Conservation (phyloP, 2,797 vertebrate species). For the Myiothlypis coronata region DNA sequence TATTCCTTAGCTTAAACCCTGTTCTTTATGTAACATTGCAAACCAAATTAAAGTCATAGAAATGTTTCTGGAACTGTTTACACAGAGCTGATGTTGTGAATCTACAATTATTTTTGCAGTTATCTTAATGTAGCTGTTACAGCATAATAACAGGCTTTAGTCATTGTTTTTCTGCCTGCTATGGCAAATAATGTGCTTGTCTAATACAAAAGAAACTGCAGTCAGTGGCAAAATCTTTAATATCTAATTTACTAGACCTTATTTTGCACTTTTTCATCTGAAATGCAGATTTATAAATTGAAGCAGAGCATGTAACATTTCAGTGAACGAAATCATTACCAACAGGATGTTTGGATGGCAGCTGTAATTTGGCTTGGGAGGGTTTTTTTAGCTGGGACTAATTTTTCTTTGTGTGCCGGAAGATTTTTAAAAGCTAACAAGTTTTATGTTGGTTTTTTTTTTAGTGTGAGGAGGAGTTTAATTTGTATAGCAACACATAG, state of each 20-base stretch:
- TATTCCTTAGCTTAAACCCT: background rate
- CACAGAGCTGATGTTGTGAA: constrained; percentile 38
- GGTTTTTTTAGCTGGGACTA: background rate
- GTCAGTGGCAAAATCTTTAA: constrained; percentile 61
- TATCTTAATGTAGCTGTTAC: constrained; percentile 56
- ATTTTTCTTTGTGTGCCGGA: background rate
- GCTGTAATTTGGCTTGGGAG: background rate
- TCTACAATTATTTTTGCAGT: constrained; percentile 66
- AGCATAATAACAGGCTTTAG: constrained; percentile 52
- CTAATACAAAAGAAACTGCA: constrained; percentile 58
- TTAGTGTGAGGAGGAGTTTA: background rate
- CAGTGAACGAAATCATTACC: constrained; percentile 42
- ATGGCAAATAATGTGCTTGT: constrained; percentile 62
- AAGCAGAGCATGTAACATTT: constrained; percentile 10
- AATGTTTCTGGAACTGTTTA: constrained; percentile 55
- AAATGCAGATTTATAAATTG: constrained; percentile 61
- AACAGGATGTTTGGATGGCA: constrained; percentile 1
- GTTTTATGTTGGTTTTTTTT: background rate
- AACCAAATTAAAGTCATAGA: constrained; percentile 17
- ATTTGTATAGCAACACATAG: background rate
- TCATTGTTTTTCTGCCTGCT: constrained; percentile 58
- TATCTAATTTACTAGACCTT: constrained; percentile 59
- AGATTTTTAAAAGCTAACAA: background rate
- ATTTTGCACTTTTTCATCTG: constrained; percentile 59
- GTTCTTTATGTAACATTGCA: background rate